phyloP scores from a whole-genome alignment of 64 coral and sea anemone species.

The Platygyra sinensis region DNA sequence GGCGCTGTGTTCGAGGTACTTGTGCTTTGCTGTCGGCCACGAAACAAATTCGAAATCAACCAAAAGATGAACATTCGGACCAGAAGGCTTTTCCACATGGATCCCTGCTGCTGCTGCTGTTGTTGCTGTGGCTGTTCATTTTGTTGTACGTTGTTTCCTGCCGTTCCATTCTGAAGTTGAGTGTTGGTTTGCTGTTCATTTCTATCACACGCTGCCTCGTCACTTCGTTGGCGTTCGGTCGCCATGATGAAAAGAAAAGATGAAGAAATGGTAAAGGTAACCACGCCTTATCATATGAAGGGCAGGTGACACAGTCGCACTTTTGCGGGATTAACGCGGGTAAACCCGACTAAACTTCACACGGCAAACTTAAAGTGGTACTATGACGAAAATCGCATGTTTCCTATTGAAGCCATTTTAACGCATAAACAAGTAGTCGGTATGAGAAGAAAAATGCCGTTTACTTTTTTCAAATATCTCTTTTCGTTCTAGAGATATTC shows the following conservation, averaged over 20 bases:
- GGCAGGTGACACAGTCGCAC: not conserved
- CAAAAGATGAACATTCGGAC: constrained; percentile 77
- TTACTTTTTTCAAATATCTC: no score
- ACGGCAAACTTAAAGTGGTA: no score
- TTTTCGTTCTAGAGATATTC: no score
- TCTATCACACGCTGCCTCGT: not conserved
- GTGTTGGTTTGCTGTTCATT: constrained; percentile 8
- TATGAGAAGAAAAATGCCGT: no score
- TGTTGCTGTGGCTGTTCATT: constrained; percentile 46
- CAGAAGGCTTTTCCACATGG: constrained; percentile 71
- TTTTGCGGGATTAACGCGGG: not conserved
- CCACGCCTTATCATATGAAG: constrained; percentile 26
- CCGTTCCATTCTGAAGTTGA: constrained; percentile 39
- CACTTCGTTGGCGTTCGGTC: not conserved
- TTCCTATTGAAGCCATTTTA: no score
- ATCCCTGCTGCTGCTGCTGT: constrained; percentile 58
- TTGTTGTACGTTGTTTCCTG: constrained; percentile 6
- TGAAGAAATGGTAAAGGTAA: constrained; percentile 1
- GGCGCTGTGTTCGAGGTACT: constrained; percentile 3
- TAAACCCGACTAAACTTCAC: not conserved
- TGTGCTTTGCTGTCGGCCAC: constrained; percentile 46
- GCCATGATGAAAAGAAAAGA: constrained; percentile 24
- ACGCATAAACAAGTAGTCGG: no score
- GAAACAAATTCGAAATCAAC: constrained; percentile 75
- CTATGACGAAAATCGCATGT: no score